Percentiles rank a stretch among this genome's conserved stretches.
Evolutionary conservation across 2,113 vertebrate species (phyloP).

Genomic region (Odobenus rosmarus): DNA sequence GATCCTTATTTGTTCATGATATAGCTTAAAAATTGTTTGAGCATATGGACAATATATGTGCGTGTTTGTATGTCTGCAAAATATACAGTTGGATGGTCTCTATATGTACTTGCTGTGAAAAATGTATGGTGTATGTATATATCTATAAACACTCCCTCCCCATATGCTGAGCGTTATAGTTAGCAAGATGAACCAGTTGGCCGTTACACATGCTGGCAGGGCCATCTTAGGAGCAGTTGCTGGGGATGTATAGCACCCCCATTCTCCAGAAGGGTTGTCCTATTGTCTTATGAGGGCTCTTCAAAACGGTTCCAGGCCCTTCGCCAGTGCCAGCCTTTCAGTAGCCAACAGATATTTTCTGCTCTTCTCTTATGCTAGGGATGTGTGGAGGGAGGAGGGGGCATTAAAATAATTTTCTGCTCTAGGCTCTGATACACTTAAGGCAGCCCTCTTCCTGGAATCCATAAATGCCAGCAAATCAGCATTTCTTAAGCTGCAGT

Average conservation of each 20-base stretch:
- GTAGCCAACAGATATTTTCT: conserved; percentile 51
- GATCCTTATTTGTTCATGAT: conserved; percentile 74
- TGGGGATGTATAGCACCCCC: conserved; percentile 3
- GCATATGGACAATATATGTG: conserved; percentile 81
- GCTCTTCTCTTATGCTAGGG: conserved; percentile 45
- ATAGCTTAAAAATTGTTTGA: conserved; percentile 76
- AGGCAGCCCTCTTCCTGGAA: conserved; percentile 84
- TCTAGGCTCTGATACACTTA: conserved; percentile 70
- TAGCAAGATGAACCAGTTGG: conserved; percentile 88
- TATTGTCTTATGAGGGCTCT: conserved; percentile 61
- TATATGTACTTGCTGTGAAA: conserved; percentile 80
- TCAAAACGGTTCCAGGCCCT: conserved; percentile 4
- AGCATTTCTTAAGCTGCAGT: conserved; percentile 82
- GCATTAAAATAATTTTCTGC: conserved; percentile 76
- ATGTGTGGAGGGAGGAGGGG: conserved; percentile 49
- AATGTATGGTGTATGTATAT: conserved; percentile 81
- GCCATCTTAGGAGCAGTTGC: conserved; percentile 74
- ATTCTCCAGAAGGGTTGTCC: neutral
- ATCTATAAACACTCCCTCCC: conserved; percentile 78
- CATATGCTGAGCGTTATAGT: conserved; percentile 82
- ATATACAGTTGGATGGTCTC: conserved; percentile 82
- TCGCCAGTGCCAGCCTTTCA: conserved; percentile 19
- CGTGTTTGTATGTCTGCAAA: conserved; percentile 81
- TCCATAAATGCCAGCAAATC: conserved; percentile 80
- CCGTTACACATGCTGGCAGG: conserved; percentile 82